These are phyloP conservation scores for Strigops habroptila DNA, from an alignment of 2,113 vertebrate species.

Conservation along the genomic window DNA sequence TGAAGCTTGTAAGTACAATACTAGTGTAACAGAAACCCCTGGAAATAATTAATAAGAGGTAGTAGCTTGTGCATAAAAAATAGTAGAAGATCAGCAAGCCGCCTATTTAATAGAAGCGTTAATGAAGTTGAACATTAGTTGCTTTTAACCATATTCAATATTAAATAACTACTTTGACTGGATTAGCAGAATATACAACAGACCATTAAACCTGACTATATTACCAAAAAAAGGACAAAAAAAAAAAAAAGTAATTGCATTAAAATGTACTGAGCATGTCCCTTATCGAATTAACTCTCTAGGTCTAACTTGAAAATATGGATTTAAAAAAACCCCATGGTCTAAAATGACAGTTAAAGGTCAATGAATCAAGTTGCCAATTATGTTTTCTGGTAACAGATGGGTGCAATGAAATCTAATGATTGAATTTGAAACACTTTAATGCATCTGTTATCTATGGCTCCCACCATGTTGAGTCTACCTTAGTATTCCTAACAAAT, in stretches of 20 bases:
- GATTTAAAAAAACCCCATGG: constrained; percentile 23
- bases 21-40: background rate
- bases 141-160: constrained; percentile 53
- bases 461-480: constrained; percentile 57
- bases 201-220: constrained; percentile 38
- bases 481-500: constrained; percentile 65
- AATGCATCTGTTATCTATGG: constrained; percentile 70
- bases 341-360: constrained; percentile 67
- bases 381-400: constrained; percentile 74
- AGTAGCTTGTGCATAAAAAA: background rate
- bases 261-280: constrained; percentile 4
- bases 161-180: constrained; percentile 53
- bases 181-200: constrained; percentile 57
- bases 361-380: constrained; percentile 70
- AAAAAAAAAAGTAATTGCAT: background rate
- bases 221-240: background rate
- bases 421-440: constrained; percentile 76
- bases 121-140: constrained; percentile 67
- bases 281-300: constrained; percentile 48
- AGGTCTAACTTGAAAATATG: constrained; percentile 20
- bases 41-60: constrained; percentile 46
- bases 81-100: constrained; percentile 36
- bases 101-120: constrained; percentile 55
- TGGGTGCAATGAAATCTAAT: constrained; percentile 72
- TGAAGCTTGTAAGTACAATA: constrained; percentile 18